Percentiles rank a stretch among this genome's conserved stretches.
These are phyloP conservation scores for Rhipidura dahli DNA, from an alignment of 2,113 vertebrate genomes.

Conservation along the genomic window DNA sequence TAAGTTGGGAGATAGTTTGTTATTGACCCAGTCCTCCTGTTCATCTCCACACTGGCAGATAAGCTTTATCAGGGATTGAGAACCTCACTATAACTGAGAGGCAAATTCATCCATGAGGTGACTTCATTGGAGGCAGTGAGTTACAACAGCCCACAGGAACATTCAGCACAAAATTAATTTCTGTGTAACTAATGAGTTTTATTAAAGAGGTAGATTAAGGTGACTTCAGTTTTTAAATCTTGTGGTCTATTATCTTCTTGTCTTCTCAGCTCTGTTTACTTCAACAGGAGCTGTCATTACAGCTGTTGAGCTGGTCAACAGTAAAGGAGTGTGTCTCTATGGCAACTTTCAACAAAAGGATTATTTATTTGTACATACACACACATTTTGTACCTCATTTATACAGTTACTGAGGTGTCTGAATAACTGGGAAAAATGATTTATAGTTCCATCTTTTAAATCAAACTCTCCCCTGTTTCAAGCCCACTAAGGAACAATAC, in stretches of 20 bases:
- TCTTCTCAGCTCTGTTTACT: background rate
- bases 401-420: background rate
- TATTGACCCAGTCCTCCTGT: background rate
- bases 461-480: background rate
- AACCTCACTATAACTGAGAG: background rate
- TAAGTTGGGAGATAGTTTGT: background rate
- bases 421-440: background rate
- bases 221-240: background rate
- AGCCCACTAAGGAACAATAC: background rate
- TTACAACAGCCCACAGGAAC: background rate
- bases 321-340: background rate
- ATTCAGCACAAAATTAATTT: background rate
- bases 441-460: background rate
- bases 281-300: background rate
- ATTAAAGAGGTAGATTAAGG: background rate
- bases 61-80: background rate
- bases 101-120: background rate
- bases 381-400: background rate
- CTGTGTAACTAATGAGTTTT: background rate
- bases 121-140: background rate
- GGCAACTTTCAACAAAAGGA: background rate
- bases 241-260: background rate
- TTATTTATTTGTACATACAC: background rate
- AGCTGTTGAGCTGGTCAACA: too few relatives aligned
- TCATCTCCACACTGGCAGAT: background rate